These are phyloP conservation scores for Sarcophaga subvicina DNA, from an alignment of 2,888 invertebrate species.

Conservation along the genomic window DNA sequence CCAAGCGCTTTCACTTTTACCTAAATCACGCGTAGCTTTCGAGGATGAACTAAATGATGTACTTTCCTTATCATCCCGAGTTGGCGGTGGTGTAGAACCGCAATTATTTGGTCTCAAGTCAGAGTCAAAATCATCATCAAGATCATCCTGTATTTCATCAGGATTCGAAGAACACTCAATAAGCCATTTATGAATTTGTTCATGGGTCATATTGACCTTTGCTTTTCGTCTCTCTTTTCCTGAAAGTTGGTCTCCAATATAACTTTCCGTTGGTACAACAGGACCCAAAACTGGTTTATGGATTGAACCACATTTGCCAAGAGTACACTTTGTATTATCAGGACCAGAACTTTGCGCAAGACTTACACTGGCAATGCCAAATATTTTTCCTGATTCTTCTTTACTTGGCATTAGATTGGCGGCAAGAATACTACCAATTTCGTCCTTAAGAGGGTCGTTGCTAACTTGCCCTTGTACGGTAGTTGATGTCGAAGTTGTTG, in stretches of 20 bases:
- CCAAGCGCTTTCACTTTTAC: constrained; percentile 81
- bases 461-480: constrained; percentile 51
- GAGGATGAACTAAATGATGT: constrained; percentile 80
- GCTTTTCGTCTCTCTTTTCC: constrained; percentile 83
- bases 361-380: constrained; percentile 82
- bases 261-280: constrained; percentile 81
- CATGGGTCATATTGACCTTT: constrained; percentile 87
- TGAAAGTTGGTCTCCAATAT: constrained; percentile 80
- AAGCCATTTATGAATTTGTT: constrained; percentile 87
- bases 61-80: constrained; percentile 80
- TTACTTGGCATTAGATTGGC: constrained; percentile 82
- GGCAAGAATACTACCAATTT: constrained; percentile 79
- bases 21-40: constrained; percentile 79
- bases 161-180: constrained; percentile 84
- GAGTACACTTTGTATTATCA: constrained; percentile 81
- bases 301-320: constrained; percentile 82
- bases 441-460: constrained; percentile 79
- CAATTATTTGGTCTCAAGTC: constrained; percentile 78
- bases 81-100: constrained; percentile 79
- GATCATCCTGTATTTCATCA: constrained; percentile 81
- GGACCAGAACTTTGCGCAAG: constrained; percentile 82
- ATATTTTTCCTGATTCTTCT: constrained; percentile 82
- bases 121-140: constrained; percentile 81
- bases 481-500: constrained; percentile 53
- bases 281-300: constrained; percentile 82